These are phyloP conservation scores for Tiliacea aurago DNA, from an alignment of 2,888 invertebrate genomes.

Conservation along the genomic window DNA sequence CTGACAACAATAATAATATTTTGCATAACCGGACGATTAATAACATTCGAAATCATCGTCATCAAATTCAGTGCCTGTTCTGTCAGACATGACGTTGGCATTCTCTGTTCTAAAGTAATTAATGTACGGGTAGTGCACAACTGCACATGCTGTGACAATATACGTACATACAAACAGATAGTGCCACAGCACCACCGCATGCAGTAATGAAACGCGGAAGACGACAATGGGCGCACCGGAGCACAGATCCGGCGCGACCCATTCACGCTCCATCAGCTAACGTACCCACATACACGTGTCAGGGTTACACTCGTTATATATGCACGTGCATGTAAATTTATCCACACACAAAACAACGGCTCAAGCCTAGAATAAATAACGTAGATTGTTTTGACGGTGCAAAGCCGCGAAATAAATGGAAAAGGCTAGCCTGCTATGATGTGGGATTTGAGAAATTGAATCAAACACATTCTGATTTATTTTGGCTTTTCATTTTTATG, in stretches of 20 bases:
- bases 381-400: constrained; percentile 60
- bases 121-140: constrained; percentile 25
- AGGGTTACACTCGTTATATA: constrained; percentile 64
- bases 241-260: constrained; percentile 84
- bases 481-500: constrained; percentile 47
- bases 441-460: constrained; percentile 53
- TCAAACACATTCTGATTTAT: constrained; percentile 54
- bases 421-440: constrained; percentile 43
- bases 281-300: constrained; percentile 68
- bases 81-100: constrained; percentile 19
- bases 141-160: constrained; percentile 8
- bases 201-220: constrained; percentile 81
- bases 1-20: not conserved
- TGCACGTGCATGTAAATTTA: constrained; percentile 44
- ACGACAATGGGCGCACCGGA: constrained; percentile 84
- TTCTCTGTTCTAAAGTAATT: constrained; percentile 37
- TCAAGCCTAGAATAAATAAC: constrained; percentile 49
- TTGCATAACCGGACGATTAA: not conserved
- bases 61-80: constrained; percentile 31
- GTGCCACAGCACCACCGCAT: constrained; percentile 34
- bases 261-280: constrained; percentile 86
- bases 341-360: constrained; percentile 36
- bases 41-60: constrained; percentile 19
- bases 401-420: constrained; percentile 57
- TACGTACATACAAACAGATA: constrained; percentile 7